Evolutionary conservation across 2,797 vertebrate species (phyloP), one percentile per base, ranked within the genome.

Genomic region (Onychomys leucogaster): DNA sequence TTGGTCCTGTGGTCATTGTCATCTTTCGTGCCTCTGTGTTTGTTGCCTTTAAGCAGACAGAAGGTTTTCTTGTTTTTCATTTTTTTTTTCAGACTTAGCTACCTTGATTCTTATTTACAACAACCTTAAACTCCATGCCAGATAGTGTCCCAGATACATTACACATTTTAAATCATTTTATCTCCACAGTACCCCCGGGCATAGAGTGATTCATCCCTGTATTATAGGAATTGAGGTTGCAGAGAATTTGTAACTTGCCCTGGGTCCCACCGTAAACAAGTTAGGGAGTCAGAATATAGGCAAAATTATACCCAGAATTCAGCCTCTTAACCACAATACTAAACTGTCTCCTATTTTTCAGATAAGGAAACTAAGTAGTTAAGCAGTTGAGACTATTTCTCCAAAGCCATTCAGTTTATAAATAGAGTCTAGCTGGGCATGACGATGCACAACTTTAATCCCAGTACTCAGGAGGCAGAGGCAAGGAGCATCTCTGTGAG

Each of bases 281-380:
- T 86, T 25, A 84, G 84, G 77, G 69, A 84, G 55, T 92, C 17
- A 29, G 71, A 89, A 37, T 69, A 41, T 25, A 73, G 55, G 12
- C 55, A 83, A 43, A 89, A 34, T 29, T 78, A 8, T 32, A 41
- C 13, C 2, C 9, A 11, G 65, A 65, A 32, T 63, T 83, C 67
- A 61, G 84, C n/a, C 52, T 82, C 43, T 76, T 80, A 73, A 37
- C 57, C 25, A 12, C 21, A 32, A 73, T 34, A 12, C 85, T 85
- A 57, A 94, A 65, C 23, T 85, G 46, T 43, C 55, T 96, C 52
- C 21, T 65, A 19, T 29, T 90, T 92, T 96, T 95, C 80, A 85
- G 34, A n/a, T 52, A 43, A 87, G 59, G 17, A 82, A 87, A 77
- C 52, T 73, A 37, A 63, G 89, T 34, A 49, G 69, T 65, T 17